phyloP scores from a whole-genome alignment of 2,113 vertebrate species.

The Alosa alosa region DNA sequence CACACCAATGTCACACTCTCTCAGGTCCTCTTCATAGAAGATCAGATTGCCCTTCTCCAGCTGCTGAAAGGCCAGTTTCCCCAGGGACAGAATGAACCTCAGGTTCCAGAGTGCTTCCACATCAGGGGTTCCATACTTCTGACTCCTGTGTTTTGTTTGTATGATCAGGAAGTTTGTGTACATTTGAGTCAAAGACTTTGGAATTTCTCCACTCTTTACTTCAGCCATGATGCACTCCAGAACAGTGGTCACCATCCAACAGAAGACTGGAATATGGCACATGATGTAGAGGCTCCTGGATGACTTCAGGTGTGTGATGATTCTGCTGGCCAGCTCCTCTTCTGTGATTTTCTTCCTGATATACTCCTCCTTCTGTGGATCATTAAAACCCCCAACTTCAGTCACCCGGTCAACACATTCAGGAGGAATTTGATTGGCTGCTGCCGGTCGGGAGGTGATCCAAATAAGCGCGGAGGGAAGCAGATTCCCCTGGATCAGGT shows the following conservation, averaged over 20 bases:
- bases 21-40: background rate
- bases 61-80: background rate
- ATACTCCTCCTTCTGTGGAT: background rate
- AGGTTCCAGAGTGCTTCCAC: background rate
- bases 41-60: background rate
- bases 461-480: background rate
- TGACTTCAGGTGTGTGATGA: background rate
- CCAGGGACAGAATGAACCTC: background rate
- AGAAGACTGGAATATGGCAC: slow-evolving; percentile 5
- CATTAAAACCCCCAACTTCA: background rate
- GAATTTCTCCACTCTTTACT: background rate
- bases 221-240: background rate
- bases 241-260: background rate
- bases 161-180: slow-evolving; percentile 8
- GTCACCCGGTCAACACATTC: slow-evolving; percentile 9
- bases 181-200: background rate
- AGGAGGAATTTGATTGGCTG: slow-evolving; percentile 2
- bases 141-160: background rate
- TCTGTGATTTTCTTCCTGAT: background rate
- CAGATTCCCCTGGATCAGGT: background rate
- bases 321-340: background rate
- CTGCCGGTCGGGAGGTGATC: background rate
- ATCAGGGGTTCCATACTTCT: background rate
- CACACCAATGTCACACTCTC: background rate
- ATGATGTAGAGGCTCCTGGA: background rate